These are phyloP conservation scores for Podarcis raffonei DNA, from an alignment of 2,113 vertebrate genomes.

Conservation along the genomic window DNA sequence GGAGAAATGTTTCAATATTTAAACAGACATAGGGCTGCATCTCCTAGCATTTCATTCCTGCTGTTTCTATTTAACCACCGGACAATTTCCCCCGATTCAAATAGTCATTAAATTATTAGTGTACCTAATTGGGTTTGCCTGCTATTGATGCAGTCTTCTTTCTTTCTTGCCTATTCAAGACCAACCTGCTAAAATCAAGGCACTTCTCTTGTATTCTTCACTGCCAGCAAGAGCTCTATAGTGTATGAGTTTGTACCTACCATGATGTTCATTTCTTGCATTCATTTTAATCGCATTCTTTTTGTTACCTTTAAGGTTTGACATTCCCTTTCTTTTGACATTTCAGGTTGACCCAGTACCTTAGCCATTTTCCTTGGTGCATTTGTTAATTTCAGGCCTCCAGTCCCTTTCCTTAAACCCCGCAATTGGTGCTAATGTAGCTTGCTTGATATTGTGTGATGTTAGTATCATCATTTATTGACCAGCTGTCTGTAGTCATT, in stretches of 20 bases:
- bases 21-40: not conserved
- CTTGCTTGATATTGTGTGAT: slow-evolving; percentile 65
- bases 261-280: slow-evolving; percentile 37
- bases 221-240: slow-evolving; percentile 30
- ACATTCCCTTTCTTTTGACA: slow-evolving; percentile 48
- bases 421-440: slow-evolving; percentile 69
- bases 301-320: not conserved
- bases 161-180: not conserved
- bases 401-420: slow-evolving; percentile 57
- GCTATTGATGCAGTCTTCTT: not conserved
- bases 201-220: slow-evolving; percentile 48
- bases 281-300: not conserved
- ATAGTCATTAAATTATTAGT: not conserved
- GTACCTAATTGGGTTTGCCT: not conserved
- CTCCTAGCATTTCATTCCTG: not conserved
- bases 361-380: slow-evolving; percentile 59
- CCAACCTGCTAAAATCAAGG: slow-evolving; percentile 22
- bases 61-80: not conserved
- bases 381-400: slow-evolving; percentile 54
- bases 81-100: not conserved
- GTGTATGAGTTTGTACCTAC: slow-evolving; percentile 41
- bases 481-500: slow-evolving; percentile 69
- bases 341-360: slow-evolving; percentile 60
- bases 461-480: slow-evolving; percentile 73
- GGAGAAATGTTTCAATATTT: not conserved